Evolutionary conservation across 2,888 invertebrate species (phyloP), one percentile per base, ranked within the genome.

Genomic region (Amblyjoppa proteus): DNA sequence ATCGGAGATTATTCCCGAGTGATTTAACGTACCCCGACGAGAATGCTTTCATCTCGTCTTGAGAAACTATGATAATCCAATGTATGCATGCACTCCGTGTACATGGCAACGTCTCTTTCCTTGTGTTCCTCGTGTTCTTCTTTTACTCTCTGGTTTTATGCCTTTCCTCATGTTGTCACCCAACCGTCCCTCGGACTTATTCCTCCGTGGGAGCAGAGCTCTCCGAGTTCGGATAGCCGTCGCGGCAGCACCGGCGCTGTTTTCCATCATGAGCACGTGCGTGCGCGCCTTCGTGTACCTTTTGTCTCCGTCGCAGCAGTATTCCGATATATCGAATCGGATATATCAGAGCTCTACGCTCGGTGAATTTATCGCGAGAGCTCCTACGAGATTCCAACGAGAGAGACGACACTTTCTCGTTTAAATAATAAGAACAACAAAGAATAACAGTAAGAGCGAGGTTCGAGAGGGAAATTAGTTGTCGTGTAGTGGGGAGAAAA

Each of bases 1-100:
- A 71, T 71, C 71, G 53, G 53, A 53, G 53, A 71, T 71, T 71
- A 71, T 71, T 71, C 13, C 13, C 51, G 53, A 71, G 20, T n/a
- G 71, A 69, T 69, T 45, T 41, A 69, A 69, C 45, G 69, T 13
- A 11, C 71, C 51, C n/a, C 31, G 9, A 34, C 53, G 38, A 38
- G 25, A 71, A 56, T 16, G 61, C 61, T 61, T 61, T 61, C 61
- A 34, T 61, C 61, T 31, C 13, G 31, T 31, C 31, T 28, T 16
- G 34, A 31, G 61, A 61, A 61, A 61, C 61, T 61, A 56, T 41
- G 73, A 73, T 56, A 58, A 73, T 73, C 25, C 16, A 25, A 16
- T 49, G 16, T 53, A 25, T 31, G 45, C 41, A 41, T 61, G 11
- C 16, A 61, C 58, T 31, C 3, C 0, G 34, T 34, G 34, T 34